A percentile compares a stretch with the other conserved stretches of the same genome.
phyloP scores from a whole-genome alignment of 2,797 vertebrate species.

The Sciurus carolinensis region DNA sequence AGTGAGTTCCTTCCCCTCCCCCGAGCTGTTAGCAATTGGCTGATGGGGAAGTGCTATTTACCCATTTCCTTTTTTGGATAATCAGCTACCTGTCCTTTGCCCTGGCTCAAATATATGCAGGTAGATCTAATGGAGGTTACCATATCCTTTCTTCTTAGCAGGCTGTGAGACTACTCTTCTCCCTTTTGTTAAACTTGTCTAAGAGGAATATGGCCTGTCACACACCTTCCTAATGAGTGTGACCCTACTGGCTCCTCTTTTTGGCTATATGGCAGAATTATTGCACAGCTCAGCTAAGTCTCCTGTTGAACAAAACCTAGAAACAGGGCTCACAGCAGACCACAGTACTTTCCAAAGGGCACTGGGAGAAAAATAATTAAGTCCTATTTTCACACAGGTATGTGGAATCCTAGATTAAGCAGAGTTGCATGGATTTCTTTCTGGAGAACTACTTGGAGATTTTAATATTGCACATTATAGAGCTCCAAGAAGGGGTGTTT shows the following conservation, averaged over 20 bases:
- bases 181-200: background rate
- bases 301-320: background rate
- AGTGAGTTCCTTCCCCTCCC: too few species aligned
- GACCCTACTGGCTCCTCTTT: background rate
- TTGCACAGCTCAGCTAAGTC: background rate
- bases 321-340: background rate
- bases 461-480: background rate
- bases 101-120: background rate
- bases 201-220: background rate
- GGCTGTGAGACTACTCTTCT: background rate
- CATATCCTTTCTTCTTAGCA: background rate
- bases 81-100: too few species aligned
- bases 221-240: background rate
- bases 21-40: too few species aligned
- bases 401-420: constrained; percentile 4
- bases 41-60: too few species aligned
- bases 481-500: background rate
- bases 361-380: background rate
- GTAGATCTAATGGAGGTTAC: background rate
- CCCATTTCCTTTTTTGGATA: too few species aligned
- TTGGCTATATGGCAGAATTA: background rate
- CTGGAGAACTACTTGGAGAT: background rate
- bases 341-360: background rate
- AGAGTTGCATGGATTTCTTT: constrained; percentile 6
- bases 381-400: constrained; percentile 10